A percentile compares a stretch with the other conserved stretches of the same genome.
Evolutionary conservation across 37 sponge, comb jelly and placozoan genomes (phyloP).

Genomic region (Beroe ovata): DNA sequence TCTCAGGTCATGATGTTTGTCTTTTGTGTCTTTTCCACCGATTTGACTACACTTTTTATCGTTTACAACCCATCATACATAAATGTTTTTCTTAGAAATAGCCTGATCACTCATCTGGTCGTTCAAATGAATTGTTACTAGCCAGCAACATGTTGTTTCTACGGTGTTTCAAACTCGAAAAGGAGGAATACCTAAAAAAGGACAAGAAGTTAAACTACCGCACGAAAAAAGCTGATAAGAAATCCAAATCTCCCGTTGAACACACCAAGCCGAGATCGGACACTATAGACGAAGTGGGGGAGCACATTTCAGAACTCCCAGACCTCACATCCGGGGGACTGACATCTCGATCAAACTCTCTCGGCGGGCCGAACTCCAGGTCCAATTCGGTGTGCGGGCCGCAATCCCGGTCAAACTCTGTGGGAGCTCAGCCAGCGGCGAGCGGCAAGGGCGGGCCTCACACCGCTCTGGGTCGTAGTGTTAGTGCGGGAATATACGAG

Average conservation of each 20-base stretch:
- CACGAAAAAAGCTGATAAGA: neutral
- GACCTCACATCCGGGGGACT: neutral
- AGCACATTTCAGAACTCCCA: neutral
- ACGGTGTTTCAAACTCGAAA: conserved; percentile 16
- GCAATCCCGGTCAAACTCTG: neutral
- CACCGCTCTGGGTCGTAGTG: conserved; percentile 14
- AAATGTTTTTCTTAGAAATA: too few species aligned
- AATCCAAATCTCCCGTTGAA: neutral
- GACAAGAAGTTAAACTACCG: too few species aligned
- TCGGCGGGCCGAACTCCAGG: neutral
- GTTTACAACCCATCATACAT: neutral
- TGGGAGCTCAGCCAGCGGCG: neutral
- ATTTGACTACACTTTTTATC: too few species aligned
- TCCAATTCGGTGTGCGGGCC: neutral
- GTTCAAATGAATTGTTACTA: too few species aligned
- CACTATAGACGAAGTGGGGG: conserved; percentile 27
- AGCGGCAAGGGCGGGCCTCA: neutral
- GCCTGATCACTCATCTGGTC: too few species aligned
- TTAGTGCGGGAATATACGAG: conserved; percentile 65
- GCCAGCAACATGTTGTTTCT: conserved; percentile 11
- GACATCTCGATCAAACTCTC: neutral
- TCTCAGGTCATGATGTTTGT: too few species aligned
- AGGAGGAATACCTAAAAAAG: conserved; percentile 1
- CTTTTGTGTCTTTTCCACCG: too few species aligned
- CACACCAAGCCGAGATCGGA: conserved; percentile 16